Base-by-base conservation (phyloP, 2,113 vertebrate genomes). In the Syngnathoides biaculeatus region DNA sequence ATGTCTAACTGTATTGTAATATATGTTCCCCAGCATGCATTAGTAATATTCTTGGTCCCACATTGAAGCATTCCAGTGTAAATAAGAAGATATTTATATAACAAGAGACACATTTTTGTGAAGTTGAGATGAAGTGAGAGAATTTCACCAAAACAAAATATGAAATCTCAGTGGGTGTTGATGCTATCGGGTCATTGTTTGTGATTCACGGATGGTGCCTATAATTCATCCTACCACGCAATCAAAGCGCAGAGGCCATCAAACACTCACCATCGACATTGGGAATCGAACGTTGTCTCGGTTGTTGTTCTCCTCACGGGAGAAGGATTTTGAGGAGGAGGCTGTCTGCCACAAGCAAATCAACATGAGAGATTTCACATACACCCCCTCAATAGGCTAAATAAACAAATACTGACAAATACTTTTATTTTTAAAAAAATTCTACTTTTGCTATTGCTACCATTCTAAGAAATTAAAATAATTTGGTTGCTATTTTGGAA, bases 221-320 rank as follows among this genome's bases (percentile, higher is more conserved):
- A 43, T 74, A 85, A 89, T 81, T 81, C 80, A 82, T 84, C 79
- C 69, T 15, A 26, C 62, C 3, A 39, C 38, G 69, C 76, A 84
- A 84, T 88, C 85, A 87, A 86, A 87, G 83, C 43, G 72, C 53
- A 38, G 40, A 2, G 38, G 26, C 67, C 83, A 79, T 90, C 84
- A 86, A 81, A 86, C 81, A 75, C 79, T 59, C 65, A 70, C 74
- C 78, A 84, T 74, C 76, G 55, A 61, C 30, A 17, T 74, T 10
- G 73, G 78, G 74, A 35, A 86, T 88, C 79, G 88, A 85, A 86
- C 76, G 14, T 4, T 4, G 14, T 58, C 79, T 80, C 75, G 68
- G 78, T 74, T 80, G 40, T 56, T 56, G 78, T 76, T 79, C 82
- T 88, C 81, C 84, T 85, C 81, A 75, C 64, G 52, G 61, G 76